Conservation (phyloP, 1,140 invertebrate genomes). For the Centruroides vittatus region DNA sequence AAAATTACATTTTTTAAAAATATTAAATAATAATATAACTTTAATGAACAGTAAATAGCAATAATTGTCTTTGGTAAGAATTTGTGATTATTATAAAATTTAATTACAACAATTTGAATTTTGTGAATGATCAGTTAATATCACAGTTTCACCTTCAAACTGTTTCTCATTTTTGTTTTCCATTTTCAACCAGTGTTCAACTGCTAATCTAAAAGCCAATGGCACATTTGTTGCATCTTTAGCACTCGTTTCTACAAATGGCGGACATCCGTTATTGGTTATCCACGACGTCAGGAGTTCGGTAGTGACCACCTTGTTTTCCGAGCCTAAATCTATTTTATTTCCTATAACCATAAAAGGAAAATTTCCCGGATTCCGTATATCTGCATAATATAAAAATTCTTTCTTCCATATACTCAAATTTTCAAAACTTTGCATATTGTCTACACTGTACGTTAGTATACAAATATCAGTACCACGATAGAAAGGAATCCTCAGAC, state of each 20-base stretch:
- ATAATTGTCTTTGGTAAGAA: too few species aligned
- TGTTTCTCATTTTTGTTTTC: conserved; percentile 28
- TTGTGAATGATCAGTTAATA: not conserved
- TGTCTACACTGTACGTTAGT: conserved; percentile 69
- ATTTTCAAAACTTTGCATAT: conserved; percentile 67
- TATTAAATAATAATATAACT: too few species aligned
- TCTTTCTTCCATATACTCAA: conserved; percentile 73
- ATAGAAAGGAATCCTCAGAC: conserved; percentile 79
- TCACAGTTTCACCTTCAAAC: conserved; percentile 7
- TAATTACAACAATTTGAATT: not conserved
- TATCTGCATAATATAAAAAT: conserved; percentile 77
- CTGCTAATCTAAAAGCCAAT: conserved; percentile 95
- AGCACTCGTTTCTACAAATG: conserved; percentile 91
- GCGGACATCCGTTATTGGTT: conserved; percentile 54
- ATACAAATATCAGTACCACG: conserved; percentile 77
- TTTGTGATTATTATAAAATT: too few species aligned
- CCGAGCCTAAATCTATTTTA: conserved; percentile 43
- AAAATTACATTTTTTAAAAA: too few species aligned
- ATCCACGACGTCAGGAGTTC: conserved; percentile 64
- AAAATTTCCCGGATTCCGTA: conserved; percentile 54
- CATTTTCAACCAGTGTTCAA: conserved; percentile 56
- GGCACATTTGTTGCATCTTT: conserved; percentile 94
- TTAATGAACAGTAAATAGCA: too few species aligned
- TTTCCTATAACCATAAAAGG: conserved; percentile 82
- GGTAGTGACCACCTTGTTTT: conserved; percentile 38